Conservation (phyloP, 35 echinoderm and acorn worm species). For the Patiria miniata region DNA sequence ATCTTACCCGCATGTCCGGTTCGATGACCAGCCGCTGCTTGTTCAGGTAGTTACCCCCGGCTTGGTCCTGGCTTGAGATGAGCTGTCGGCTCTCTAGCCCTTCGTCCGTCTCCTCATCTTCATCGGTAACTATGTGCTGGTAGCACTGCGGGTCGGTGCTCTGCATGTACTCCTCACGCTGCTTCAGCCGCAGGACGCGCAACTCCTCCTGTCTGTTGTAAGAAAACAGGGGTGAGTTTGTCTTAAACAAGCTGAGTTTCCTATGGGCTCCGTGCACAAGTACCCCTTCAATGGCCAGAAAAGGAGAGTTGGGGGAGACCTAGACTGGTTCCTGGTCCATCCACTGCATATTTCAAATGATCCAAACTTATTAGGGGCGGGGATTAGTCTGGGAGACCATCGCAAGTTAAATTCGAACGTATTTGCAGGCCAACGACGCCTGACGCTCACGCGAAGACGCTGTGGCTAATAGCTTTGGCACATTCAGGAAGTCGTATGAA, state of each 20-base stretch:
- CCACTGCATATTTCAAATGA: too few relatives aligned
- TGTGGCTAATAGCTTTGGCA: too few relatives aligned
- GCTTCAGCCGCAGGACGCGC: conserved; percentile 44
- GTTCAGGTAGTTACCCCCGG: conserved; percentile 38
- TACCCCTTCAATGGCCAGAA: too few relatives aligned
- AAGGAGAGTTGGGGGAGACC: too few relatives aligned
- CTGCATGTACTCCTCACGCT: conserved; percentile 71
- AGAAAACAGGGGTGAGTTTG: neutral
- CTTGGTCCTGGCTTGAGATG: conserved; percentile 52
- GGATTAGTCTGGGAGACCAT: too few relatives aligned
- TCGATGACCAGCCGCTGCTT: conserved; percentile 25
- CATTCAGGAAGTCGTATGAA: too few relatives aligned
- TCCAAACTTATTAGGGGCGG: too few relatives aligned
- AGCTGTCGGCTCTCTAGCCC: conserved; percentile 74
- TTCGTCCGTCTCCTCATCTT: conserved; percentile 75
- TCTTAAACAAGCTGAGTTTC: neutral
- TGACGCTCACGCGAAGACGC: too few relatives aligned
- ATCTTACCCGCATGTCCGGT: conserved; percentile 65
- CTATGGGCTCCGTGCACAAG: too few relatives aligned
- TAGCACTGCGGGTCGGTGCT: conserved; percentile 81
- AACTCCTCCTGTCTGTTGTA: conserved; percentile 71
- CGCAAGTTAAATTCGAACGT: too few relatives aligned
- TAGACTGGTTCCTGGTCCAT: too few relatives aligned
- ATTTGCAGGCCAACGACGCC: too few relatives aligned
- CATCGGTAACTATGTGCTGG: conserved; percentile 61